Evolutionary conservation across 2,797 vertebrate species (phyloP).

Genomic region (Myotis findleyi): DNA sequence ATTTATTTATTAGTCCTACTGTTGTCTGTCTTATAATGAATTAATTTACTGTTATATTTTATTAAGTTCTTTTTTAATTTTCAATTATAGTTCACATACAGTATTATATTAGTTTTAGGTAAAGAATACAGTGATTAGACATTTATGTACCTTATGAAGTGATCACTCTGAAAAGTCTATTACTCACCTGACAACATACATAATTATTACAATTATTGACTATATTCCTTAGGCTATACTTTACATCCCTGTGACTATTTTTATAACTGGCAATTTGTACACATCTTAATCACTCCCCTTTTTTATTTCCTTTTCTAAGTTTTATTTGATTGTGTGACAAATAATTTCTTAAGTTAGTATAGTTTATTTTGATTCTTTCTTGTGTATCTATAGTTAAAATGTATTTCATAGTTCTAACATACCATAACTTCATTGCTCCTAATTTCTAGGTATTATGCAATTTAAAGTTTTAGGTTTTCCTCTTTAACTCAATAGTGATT

Average conservation of each 20-base stretch:
- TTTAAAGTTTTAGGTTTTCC: not conserved
- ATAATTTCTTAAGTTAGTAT: constrained; percentile 12
- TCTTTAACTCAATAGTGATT: not conserved
- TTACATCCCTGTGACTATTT: not conserved
- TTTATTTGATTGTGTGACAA: not conserved
- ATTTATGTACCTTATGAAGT: not conserved
- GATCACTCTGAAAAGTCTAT: not conserved
- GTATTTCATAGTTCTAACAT: not conserved
- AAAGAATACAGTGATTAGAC: not conserved
- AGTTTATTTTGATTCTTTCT: constrained; percentile 21
- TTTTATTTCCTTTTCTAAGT: not conserved
- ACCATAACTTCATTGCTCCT: not conserved
- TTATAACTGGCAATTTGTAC: not conserved
- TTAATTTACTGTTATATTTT: not conserved
- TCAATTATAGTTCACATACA: not conserved
- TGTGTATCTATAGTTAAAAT: not conserved
- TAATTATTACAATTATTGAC: not conserved
- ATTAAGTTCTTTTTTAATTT: not conserved
- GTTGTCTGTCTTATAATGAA: not conserved
- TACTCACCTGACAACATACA: not conserved
- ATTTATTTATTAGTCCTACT: not conserved
- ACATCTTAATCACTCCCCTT: not conserved
- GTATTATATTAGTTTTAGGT: not conserved
- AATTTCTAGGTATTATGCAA: not conserved
- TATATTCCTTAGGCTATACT: not conserved